A percentile compares a stretch with the other conserved stretches of the same genome.
Conservation (phyloP, 2,797 vertebrate genomes). For the Capromys pilorides region DNA sequence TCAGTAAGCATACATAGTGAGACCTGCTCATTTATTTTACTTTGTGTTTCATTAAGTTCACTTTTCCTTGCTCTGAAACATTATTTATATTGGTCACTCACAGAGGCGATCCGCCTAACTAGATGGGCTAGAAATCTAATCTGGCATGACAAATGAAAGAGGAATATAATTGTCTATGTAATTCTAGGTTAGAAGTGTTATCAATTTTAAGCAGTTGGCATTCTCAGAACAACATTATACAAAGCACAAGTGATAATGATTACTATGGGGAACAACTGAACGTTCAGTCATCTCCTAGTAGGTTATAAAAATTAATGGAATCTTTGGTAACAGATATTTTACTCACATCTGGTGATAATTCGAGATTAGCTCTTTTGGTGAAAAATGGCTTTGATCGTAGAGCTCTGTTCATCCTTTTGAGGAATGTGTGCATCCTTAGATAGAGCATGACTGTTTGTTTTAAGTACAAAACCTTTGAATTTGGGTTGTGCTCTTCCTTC, state of each 20-base stretch:
- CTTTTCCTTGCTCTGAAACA: not conserved
- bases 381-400: not conserved
- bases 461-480: not conserved
- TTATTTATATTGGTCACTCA: constrained; percentile 34
- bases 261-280: not conserved
- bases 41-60: not conserved
- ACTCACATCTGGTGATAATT: not conserved
- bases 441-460: not conserved
- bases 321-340: constrained; percentile 45
- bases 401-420: not conserved
- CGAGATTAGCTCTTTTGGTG: not conserved
- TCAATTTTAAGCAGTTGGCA: constrained; percentile 65
- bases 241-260: constrained; percentile 36
- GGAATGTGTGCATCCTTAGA: not conserved
- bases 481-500: not conserved
- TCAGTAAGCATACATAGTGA: not conserved
- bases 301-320: constrained; percentile 37
- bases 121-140: constrained; percentile 60
- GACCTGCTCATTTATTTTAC: not conserved
- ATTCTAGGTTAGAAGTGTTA: constrained; percentile 59
- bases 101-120: constrained; percentile 53
- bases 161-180: constrained; percentile 57
- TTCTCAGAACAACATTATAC: constrained; percentile 63
- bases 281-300: constrained; percentile 20
- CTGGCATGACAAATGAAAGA: constrained; percentile 65